phyloP scores from a whole-genome alignment of 2,888 invertebrate species.

The Baccha elongata region DNA sequence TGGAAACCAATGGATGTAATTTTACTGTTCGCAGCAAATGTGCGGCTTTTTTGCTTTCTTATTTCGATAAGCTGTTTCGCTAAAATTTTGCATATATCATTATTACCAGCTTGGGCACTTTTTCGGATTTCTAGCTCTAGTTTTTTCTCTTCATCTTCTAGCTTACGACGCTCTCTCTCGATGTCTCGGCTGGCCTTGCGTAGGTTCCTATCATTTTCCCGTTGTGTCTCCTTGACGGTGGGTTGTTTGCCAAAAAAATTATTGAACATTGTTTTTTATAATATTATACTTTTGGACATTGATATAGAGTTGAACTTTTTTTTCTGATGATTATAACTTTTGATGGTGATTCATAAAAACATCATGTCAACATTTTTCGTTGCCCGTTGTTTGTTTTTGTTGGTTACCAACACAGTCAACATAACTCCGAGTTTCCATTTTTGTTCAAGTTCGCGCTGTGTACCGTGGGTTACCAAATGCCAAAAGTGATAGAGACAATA shows the following conservation, averaged over 20 bases:
- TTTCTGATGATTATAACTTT: no score
- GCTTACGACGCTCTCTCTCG: constrained; percentile 90
- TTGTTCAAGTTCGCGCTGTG: no score
- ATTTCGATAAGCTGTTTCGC: constrained; percentile 95
- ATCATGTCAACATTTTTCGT: no score
- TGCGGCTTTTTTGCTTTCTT: constrained; percentile 93
- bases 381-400: no score
- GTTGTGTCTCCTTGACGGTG: constrained; percentile 90
- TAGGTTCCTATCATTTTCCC: constrained; percentile 91
- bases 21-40: constrained; percentile 92
- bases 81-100: constrained; percentile 90
- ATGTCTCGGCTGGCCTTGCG: constrained; percentile 92
- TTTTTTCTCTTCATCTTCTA: constrained; percentile 95
- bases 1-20: constrained; percentile 90
- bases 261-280: constrained; percentile 77
- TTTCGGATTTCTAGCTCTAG: constrained; percentile 95
- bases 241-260: constrained; percentile 86
- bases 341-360: no score
- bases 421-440: no score
- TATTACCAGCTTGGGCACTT: constrained; percentile 93
- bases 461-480: no score
- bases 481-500: no score
- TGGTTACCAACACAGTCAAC: no score
- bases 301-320: no score
- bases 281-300: no score